Evolutionary conservation across 2,888 invertebrate genomes (phyloP).

Genomic region (Spicauda simplicius): DNA sequence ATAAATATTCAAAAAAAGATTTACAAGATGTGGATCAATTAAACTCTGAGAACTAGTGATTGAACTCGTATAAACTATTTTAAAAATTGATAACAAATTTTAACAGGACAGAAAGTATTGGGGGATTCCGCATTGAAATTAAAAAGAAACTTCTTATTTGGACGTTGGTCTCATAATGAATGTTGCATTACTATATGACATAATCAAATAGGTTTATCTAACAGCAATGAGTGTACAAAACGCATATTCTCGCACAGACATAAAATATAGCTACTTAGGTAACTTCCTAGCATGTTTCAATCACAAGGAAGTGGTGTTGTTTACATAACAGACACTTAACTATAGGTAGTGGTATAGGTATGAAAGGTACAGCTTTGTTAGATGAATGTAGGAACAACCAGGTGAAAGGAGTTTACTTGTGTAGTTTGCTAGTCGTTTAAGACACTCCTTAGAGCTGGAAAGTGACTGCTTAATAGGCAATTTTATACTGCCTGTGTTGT

Average conservation of each 20-base stretch:
- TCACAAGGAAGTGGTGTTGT: constrained; percentile 27
- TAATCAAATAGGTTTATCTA: constrained; percentile 21
- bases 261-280: constrained; percentile 21
- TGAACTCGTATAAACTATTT: no score
- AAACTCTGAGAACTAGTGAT: no score
- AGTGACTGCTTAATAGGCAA: neutral
- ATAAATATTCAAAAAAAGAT: no score
- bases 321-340: constrained; percentile 25
- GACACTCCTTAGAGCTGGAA: neutral
- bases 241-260: constrained; percentile 15
- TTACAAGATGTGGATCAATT: no score
- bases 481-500: neutral
- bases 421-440: neutral
- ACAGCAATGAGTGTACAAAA: constrained; percentile 11
- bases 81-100: no score
- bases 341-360: constrained; percentile 1
- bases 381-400: constrained; percentile 1
- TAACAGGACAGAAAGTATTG: no score
- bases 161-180: neutral
- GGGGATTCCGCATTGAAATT: no score
- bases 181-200: constrained; percentile 1
- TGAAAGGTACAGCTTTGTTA: constrained; percentile 13
- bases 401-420: constrained; percentile 20
- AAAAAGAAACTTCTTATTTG: no score
- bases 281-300: constrained; percentile 33